A percentile compares a stretch with the other conserved stretches of the same genome.
Evolutionary conservation across 2,888 invertebrate species (phyloP).

Genomic region (Cremastinae sp.): DNA sequence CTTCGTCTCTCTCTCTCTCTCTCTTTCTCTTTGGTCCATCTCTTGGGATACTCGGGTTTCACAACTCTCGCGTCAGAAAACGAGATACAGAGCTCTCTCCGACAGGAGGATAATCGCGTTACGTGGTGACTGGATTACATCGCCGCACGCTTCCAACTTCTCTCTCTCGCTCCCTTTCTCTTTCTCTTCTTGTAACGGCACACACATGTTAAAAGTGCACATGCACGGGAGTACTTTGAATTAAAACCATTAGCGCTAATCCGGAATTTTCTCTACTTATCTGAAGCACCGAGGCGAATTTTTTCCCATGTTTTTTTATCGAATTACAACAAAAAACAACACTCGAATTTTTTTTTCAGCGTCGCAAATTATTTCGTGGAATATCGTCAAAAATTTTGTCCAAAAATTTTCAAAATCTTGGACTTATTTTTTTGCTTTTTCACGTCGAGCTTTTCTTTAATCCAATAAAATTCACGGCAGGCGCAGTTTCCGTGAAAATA

Average conservation of each 20-base stretch:
- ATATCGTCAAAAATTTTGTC: no score
- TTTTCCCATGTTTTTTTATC: neutral
- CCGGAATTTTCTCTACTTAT: slow-evolving; percentile 9
- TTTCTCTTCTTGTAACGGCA: slow-evolving; percentile 20
- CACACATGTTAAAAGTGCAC: slow-evolving; percentile 32
- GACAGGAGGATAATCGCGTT: slow-evolving; percentile 74
- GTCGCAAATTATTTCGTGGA: no score
- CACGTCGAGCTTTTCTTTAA: neutral
- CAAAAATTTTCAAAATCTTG: no score
- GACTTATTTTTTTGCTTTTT: neutral
- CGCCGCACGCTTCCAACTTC: slow-evolving; percentile 71
- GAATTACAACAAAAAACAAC: no score
- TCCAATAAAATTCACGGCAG: slow-evolving; percentile 6
- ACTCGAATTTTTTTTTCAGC: no score
- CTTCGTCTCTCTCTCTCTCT: slow-evolving; percentile 39
- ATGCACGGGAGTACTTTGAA: slow-evolving; percentile 13
- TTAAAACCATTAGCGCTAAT: slow-evolving; percentile 35
- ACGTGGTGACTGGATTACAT: slow-evolving; percentile 78
- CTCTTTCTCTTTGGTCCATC: slow-evolving; percentile 57
- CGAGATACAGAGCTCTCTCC: slow-evolving; percentile 52
- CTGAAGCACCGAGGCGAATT: neutral
- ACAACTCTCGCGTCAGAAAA: slow-evolving; percentile 58
- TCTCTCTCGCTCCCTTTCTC: neutral
- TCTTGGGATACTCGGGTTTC: slow-evolving; percentile 69
- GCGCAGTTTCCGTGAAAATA: slow-evolving; percentile 29